Percentiles rank a stretch among this genome's conserved stretches.
Conservation (phyloP, 2,888 invertebrate species). For the Dryobotodes eremita region DNA sequence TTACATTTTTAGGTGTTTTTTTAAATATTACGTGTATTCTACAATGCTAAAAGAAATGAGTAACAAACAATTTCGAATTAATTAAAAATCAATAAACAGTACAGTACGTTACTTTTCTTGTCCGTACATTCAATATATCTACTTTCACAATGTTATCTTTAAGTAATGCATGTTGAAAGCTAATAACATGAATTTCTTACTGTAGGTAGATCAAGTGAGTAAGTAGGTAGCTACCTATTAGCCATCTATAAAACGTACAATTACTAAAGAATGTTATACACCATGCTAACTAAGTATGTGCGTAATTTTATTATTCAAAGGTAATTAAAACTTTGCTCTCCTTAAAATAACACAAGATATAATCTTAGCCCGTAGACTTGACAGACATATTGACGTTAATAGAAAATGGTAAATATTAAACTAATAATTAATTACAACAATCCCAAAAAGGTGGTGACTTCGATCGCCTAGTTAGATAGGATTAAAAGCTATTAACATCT, state of each 20-base stretch:
- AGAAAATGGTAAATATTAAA: conserved; percentile 63
- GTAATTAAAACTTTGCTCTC: conserved; percentile 39
- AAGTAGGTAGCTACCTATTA: conserved; percentile 8
- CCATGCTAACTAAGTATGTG: not conserved
- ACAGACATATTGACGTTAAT: conserved; percentile 62
- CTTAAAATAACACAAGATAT: conserved; percentile 47
- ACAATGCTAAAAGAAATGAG: not conserved
- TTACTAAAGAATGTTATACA: conserved; percentile 28
- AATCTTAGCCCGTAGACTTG: conserved; percentile 42
- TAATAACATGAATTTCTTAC: conserved; percentile 41
- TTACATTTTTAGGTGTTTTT: not conserved
- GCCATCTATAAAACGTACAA: conserved; percentile 20
- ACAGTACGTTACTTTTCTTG: not conserved
- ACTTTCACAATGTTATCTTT: conserved; percentile 39
- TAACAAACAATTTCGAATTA: not conserved
- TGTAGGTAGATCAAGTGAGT: conserved; percentile 11
- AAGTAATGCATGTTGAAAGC: conserved; percentile 43
- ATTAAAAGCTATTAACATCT: conserved; percentile 68
- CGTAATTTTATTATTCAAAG: conserved; percentile 16
- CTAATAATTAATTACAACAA: conserved; percentile 70
- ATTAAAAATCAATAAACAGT: not conserved
- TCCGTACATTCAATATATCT: not conserved
- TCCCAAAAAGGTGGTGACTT: conserved; percentile 71
- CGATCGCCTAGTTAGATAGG: conserved; percentile 68
- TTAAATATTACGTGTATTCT: not conserved